These are phyloP conservation scores for Antheraea mylitta DNA, from an alignment of 1,140 invertebrate species.

Conservation along the genomic window DNA sequence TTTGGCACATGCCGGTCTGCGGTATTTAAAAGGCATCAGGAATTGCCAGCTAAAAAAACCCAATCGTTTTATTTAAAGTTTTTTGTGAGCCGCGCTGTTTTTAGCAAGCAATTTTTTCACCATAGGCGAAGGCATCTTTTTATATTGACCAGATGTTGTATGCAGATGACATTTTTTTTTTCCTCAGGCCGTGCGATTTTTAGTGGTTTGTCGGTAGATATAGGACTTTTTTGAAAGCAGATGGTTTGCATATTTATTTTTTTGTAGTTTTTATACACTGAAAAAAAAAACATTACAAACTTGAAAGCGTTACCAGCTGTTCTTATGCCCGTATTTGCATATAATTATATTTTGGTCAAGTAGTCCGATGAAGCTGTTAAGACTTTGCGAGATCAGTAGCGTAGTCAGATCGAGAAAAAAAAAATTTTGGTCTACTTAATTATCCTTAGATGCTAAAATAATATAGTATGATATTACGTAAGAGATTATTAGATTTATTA, in stretches of 20 bases:
- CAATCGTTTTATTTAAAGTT: slow-evolving; percentile 50
- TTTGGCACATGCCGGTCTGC: slow-evolving; percentile 58
- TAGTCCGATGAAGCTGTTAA: too few species aligned
- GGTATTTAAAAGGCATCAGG: slow-evolving; percentile 45
- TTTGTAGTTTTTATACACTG: slow-evolving; percentile 15
- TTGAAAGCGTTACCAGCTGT: slow-evolving; percentile 22
- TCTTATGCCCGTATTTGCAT: slow-evolving; percentile 20
- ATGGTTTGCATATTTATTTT: slow-evolving; percentile 51
- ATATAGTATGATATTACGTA: too few species aligned
- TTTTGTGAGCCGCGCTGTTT: slow-evolving; percentile 52
- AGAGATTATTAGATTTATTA: too few species aligned
- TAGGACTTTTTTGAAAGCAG: slow-evolving; percentile 61
- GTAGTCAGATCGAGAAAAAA: too few species aligned
- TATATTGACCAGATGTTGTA: slow-evolving; percentile 72
- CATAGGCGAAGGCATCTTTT: slow-evolving; percentile 50
- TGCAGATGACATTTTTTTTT: slow-evolving; percentile 75
- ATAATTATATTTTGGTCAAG: not conserved
- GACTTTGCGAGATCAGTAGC: too few species aligned
- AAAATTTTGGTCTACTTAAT: too few species aligned
- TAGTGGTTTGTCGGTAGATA: slow-evolving; percentile 57
- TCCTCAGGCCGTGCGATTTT: slow-evolving; percentile 59
- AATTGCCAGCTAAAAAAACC: slow-evolving; percentile 36
- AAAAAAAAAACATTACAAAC: slow-evolving; percentile 15
- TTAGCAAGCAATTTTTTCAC: slow-evolving; percentile 62
- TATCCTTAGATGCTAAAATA: too few species aligned